Evolutionary conservation across 2,888 invertebrate species (phyloP), one percentile per base, ranked within the genome.

Genomic region (Halictus ligatus): DNA sequence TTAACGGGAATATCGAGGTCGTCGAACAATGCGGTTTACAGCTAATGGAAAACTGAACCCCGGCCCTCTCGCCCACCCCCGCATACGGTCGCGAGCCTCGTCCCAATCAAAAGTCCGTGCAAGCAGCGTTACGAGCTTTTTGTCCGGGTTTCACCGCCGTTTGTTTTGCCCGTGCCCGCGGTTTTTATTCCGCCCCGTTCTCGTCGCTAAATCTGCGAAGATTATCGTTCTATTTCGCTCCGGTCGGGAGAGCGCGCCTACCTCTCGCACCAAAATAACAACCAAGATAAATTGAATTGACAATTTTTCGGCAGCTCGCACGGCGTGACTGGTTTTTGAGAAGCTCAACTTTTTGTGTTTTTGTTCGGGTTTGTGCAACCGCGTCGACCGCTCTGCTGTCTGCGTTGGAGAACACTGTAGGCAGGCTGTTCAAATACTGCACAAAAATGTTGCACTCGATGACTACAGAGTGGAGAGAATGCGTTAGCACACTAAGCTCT

Each of bases 1-100:
- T 86, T 78, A 72, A 81, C 86, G 77, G 48, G 48, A 35, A 58
- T 67, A 75, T 60, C 77, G 48, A 25, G 54, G 48, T 29, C 46
- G 29, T 35, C n/a, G 72, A 75, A 86, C 86, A 86, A 75, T 81
- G 78, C 86, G 75, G 81, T 81, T 81, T 75, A 81, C 48, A 54
- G 86, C 71, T 86, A 86, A 86, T 86, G 86, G 87, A 80, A 85
- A 86, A 80, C 64, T 74, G 75, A 80, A 75, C 69, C 79, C 60
- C 35, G 5, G 73, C 50, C 43, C 82, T 29, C 29, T 64, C 64
- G 15, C 15, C 29, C 29, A 29, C 15, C 29, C 29, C 7, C 64
- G 64, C 29, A 64, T 29, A 29, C 29, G 25, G 15, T 29, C 64
- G 64, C 29, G 64, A 80, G 58, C 73, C 60, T 71, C 64, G 50